Conservation (phyloP, 1,140 invertebrate species). For the Lordiphosa clarofinis region DNA sequence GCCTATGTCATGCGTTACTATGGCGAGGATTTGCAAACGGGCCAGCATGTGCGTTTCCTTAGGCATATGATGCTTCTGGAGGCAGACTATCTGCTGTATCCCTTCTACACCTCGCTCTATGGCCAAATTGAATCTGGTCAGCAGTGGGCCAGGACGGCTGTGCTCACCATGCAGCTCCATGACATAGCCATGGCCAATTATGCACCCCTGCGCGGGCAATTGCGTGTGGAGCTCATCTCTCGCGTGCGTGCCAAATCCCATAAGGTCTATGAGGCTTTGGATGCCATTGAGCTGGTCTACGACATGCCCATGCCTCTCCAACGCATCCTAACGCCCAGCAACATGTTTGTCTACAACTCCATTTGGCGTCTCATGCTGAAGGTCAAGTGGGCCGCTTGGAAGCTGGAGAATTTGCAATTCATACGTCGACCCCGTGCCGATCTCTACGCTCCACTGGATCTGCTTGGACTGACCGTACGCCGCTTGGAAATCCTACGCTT, state of each 20-base stretch:
- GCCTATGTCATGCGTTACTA: slow-evolving; percentile 60
- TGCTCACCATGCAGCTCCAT: slow-evolving; percentile 49
- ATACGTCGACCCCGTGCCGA: slow-evolving; percentile 18
- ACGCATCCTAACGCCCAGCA: slow-evolving; percentile 37
- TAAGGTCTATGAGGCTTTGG: slow-evolving; percentile 57
- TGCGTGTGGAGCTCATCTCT: slow-evolving; percentile 46
- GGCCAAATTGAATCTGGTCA: slow-evolving; percentile 54
- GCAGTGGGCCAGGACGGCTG: slow-evolving; percentile 45
- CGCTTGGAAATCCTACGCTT: slow-evolving; percentile 75
- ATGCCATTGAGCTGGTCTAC: slow-evolving; percentile 53
- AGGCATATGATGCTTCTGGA: slow-evolving; percentile 64
- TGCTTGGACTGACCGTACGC: slow-evolving; percentile 59
- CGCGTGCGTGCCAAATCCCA: slow-evolving; percentile 18
- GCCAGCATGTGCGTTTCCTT: slow-evolving; percentile 52
- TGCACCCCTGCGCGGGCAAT: slow-evolving; percentile 17
- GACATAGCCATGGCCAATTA: slow-evolving; percentile 38
- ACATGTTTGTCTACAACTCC: slow-evolving; percentile 58
- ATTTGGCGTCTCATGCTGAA: slow-evolving; percentile 71
- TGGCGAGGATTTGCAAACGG: slow-evolving; percentile 40
- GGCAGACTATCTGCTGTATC: slow-evolving; percentile 53
- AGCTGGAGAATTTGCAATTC: slow-evolving; percentile 63
- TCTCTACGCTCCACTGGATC: slow-evolving; percentile 46
- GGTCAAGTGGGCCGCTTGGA: slow-evolving; percentile 72
- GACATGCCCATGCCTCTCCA: slow-evolving; percentile 34
- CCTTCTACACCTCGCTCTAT: slow-evolving; percentile 64